Evolutionary conservation across 1,140 invertebrate genomes (phyloP).

Genomic region (Macrocentrus cingulum): DNA sequence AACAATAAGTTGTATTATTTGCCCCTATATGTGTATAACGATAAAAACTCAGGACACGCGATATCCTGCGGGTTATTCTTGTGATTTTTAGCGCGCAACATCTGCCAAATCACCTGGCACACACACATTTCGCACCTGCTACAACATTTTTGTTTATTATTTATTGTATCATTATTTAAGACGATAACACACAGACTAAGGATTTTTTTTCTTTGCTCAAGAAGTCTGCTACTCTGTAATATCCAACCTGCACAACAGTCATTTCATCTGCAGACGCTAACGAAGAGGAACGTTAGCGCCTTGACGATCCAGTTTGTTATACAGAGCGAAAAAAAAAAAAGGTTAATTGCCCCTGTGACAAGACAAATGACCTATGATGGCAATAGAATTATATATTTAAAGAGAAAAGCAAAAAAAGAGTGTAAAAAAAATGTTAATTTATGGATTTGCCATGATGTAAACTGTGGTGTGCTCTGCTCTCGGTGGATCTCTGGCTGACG

Average conservation of each 20-base stretch:
- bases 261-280: conserved; percentile 8
- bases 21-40: conserved; percentile 9
- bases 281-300: conserved; percentile 18
- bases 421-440: neutral
- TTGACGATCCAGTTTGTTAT: conserved; percentile 12
- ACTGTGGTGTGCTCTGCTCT: neutral
- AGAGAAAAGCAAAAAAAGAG: neutral
- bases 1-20: neutral
- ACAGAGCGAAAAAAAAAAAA: neutral
- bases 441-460: conserved; percentile 5
- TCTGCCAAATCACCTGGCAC: conserved; percentile 9
- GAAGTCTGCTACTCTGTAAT: neutral
- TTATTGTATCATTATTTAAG: neutral
- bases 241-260: neutral
- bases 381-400: neutral
- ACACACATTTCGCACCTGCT: neutral
- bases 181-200: no score
- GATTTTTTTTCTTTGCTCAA: no score
- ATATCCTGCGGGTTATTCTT: conserved; percentile 13
- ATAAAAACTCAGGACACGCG: neutral
- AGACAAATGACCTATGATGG: no score
- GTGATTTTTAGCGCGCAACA: neutral
- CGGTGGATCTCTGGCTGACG: neutral
- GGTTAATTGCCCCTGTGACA: neutral
- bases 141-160: neutral